Conservation (phyloP, 2,797 vertebrate genomes). For the Babyrousa celebensis region DNA sequence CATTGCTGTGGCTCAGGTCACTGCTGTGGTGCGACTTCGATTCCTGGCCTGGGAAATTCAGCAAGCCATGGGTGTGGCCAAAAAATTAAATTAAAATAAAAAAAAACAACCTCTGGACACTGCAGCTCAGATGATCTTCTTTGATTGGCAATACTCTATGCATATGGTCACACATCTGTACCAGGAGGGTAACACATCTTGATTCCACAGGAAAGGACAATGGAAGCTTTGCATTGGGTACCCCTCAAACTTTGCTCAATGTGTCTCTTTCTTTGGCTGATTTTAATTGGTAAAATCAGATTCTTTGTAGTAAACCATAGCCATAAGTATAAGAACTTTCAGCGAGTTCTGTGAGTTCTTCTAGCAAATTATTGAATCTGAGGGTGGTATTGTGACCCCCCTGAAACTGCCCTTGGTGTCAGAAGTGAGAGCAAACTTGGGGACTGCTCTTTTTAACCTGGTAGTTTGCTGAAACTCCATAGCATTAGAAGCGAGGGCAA, state of each 20-base stretch:
- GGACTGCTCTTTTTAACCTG: not conserved
- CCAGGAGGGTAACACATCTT: not conserved
- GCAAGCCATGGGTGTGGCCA: no score
- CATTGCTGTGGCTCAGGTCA: no score
- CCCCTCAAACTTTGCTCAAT: not conserved
- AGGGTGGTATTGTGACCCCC: not conserved
- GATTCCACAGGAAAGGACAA: not conserved
- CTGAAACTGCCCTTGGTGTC: not conserved
- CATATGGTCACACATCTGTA: rapidly evolving
- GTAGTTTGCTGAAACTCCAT: not conserved
- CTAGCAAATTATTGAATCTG: not conserved
- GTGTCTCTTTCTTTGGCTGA: not conserved
- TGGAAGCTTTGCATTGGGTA: not conserved
- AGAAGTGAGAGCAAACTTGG: not conserved
- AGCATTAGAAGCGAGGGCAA: not conserved
- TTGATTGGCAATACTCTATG: not conserved
- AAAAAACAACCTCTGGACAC: no score
- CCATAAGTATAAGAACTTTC: not conserved
- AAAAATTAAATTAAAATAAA: no score
- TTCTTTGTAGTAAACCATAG: not conserved
- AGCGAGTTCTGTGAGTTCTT: not conserved
- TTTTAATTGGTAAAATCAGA: not conserved
- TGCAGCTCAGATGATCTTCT: not conserved
- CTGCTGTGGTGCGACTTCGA: no score
- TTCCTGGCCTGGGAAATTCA: no score